Conservation (phyloP, 2,113 vertebrate species). For the Saimiri boliviensis region DNA sequence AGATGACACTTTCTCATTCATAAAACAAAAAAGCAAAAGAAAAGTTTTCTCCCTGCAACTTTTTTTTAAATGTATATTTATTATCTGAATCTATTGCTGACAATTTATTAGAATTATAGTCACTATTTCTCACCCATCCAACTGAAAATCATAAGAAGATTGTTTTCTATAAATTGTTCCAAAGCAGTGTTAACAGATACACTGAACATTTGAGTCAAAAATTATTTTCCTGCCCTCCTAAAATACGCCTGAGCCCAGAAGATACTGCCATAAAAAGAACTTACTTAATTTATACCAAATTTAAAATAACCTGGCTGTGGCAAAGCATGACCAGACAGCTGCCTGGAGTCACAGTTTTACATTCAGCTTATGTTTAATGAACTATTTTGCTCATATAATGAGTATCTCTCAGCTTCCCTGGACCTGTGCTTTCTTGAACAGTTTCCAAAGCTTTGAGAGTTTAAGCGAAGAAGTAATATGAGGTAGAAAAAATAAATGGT, state of each 20-base stretch:
- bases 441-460: constrained; percentile 41
- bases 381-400: constrained; percentile 66
- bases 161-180: not conserved
- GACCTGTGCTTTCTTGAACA: constrained; percentile 33
- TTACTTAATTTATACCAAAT: constrained; percentile 59
- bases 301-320: constrained; percentile 57
- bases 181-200: constrained; percentile 34
- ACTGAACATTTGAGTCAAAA: constrained; percentile 55
- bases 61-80: not conserved
- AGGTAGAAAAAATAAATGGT: constrained; percentile 5
- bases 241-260: constrained; percentile 52
- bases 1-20: not conserved
- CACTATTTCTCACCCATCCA: not conserved
- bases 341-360: not conserved
- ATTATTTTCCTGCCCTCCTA: constrained; percentile 54
- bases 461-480: constrained; percentile 26
- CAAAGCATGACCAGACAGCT: constrained; percentile 34
- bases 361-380: constrained; percentile 62
- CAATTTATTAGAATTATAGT: not conserved
- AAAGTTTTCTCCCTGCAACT: not conserved
- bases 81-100: not conserved
- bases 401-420: constrained; percentile 12
- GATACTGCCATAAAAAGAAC: constrained; percentile 54
- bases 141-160: not conserved
- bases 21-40: not conserved